Evolutionary conservation across 2,113 vertebrate species (phyloP).

Genomic region (Ptilorrhoa leucosticta): DNA sequence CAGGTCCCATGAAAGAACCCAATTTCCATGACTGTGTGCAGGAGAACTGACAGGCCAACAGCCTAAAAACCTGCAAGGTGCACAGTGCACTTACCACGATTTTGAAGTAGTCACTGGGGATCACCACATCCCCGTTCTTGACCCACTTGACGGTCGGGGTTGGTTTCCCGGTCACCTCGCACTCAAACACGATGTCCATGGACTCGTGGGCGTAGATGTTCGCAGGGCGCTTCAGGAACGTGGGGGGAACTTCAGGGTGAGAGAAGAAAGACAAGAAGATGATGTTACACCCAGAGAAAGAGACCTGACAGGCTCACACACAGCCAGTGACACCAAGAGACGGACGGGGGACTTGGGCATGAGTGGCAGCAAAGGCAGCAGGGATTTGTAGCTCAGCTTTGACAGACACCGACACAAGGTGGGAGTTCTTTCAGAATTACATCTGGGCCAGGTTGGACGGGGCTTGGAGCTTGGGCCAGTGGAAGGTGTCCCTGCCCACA

Average conservation of each 20-base stretch:
- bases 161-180: conserved; percentile 88
- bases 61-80: rapidly evolving
- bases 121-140: conserved; percentile 95
- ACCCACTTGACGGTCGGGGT: conserved; percentile 94
- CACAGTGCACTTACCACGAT: conserved; percentile 82
- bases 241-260: conserved; percentile 79
- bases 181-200: conserved; percentile 95
- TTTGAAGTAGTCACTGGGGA: conserved; percentile 98
- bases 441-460: rapidly evolving
- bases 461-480: neutral
- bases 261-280: neutral
- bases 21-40: rapidly evolving
- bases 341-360: rapidly evolving
- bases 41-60: neutral
- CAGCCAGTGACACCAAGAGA: rapidly evolving
- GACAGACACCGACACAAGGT: neutral
- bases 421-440: neutral
- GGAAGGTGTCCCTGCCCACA: neutral
- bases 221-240: conserved; percentile 82
- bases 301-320: neutral
- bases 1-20: rapidly evolving
- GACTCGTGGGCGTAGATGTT: conserved; percentile 93
- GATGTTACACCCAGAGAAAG: neutral
- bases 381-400: neutral
- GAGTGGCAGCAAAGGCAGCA: neutral